Percentiles rank a stretch among this genome's conserved stretches.
These are phyloP conservation scores for Porphyrio hochstetteri DNA, from an alignment of 2,113 vertebrate genomes.

Conservation along the genomic window DNA sequence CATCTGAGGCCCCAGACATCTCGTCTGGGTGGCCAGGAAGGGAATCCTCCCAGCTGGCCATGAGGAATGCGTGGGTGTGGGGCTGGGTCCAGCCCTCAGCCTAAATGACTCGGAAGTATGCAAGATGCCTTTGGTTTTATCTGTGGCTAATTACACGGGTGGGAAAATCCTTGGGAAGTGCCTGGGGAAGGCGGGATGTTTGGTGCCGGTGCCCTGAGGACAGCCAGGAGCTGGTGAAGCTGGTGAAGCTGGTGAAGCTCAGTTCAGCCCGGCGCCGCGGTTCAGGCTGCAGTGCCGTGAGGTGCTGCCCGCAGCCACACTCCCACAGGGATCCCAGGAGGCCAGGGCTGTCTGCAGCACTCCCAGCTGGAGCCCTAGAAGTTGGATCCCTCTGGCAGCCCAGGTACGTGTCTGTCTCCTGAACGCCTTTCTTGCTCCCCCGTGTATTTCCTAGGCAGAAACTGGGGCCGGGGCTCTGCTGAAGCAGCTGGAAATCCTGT, in stretches of 20 bases:
- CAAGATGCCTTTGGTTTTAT: slow-evolving; percentile 17
- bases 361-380: neutral
- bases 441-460: neutral
- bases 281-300: neutral
- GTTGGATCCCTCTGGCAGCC: neutral
- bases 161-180: neutral
- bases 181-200: neutral
- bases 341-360: neutral
- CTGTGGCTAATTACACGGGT: neutral
- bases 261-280: neutral
- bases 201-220: neutral
- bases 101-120: neutral
- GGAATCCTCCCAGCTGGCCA: neutral
- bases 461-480: neutral
- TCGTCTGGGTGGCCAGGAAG: neutral
- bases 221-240: neutral
- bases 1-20: neutral
- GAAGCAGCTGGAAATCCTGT: neutral
- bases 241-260: neutral
- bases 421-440: rapidly evolving
- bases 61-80: neutral
- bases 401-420: neutral
- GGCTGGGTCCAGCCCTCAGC: neutral
- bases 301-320: neutral
- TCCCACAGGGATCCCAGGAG: neutral